Base-by-base conservation (phyloP, 2,888 invertebrate species). In the Myopa tessellatipennis region DNA sequence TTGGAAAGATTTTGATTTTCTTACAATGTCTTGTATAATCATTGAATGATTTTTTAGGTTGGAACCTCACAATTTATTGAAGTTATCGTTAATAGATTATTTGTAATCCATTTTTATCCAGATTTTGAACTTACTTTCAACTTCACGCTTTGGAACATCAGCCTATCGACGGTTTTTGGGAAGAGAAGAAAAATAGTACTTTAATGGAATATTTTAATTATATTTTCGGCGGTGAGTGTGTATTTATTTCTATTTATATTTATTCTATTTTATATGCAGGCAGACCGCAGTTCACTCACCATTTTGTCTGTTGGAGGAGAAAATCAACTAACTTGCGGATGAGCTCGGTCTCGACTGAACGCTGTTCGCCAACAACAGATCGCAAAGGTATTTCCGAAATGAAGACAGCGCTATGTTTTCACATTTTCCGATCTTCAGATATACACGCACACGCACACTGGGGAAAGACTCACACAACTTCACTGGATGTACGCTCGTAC, bases 101-200 rank as follows among this genome's bases (percentile, higher is more conserved):
- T 74, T 70, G 79, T 79, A 26, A n/a, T 68, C 67, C 72, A 6
- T 16, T n/a, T 26, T 77, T 14, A 61, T 77, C 63, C 60, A 61
- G 16, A 65, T 80, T 79, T 79, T 70, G 83, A 91, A 95, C 96
- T 96, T 92, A 96, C 96, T 95, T 92, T 96, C 96, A 90, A 96
- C 90, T 90, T 96, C 96, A 92, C 93, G 94, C 91, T 94, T 93
- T 91, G 93, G 94, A 90, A 96, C 93, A 92, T 96, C 88, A 87
- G 95, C 94, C 95, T 95, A 92, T 88, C 75, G 79, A 67, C 81
- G 78, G 76, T 79, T 79, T 81, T 79, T 92, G 93, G 90, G 90
- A 78, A 81, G 68, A 79, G 60, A 68, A 79, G 79, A 83, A 83
- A 80, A 82, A 78, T 81, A 81, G 82, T 45, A 71, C 74, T 72